Evolutionary conservation across 2,888 invertebrate species (phyloP).

Genomic region (Chydorus sphaericus): DNA sequence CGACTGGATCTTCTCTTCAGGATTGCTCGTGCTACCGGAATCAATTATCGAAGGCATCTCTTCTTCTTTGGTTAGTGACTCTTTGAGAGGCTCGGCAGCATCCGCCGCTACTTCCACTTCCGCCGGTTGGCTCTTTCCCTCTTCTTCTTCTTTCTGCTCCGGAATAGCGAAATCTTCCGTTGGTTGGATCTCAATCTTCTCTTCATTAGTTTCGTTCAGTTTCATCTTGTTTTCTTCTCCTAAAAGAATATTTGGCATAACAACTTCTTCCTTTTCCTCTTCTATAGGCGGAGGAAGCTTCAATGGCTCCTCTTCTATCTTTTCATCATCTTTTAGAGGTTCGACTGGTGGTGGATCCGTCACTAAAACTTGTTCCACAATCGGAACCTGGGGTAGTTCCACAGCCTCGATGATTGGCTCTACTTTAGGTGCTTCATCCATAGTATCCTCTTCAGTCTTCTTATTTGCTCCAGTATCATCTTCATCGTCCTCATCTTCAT

Average conservation of each 20-base stretch:
- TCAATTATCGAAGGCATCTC: background rate
- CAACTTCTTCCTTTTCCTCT: background rate
- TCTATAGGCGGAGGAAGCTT: background rate
- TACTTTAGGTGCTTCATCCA: conserved; percentile 6
- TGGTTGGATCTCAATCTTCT: background rate
- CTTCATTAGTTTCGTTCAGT: background rate
- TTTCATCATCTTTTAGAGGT: background rate
- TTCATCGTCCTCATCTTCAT: conserved; percentile 18
- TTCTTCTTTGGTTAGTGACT: background rate
- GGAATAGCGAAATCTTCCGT: too few relatives aligned
- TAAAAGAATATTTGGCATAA: background rate
- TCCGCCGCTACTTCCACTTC: background rate
- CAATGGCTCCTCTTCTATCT: background rate
- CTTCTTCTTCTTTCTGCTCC: background rate
- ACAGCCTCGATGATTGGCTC: background rate
- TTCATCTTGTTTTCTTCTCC: background rate
- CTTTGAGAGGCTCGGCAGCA: background rate
- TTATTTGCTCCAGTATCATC: conserved; percentile 17
- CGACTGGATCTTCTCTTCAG: too few relatives aligned
- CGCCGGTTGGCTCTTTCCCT: background rate
- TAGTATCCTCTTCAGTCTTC: conserved; percentile 7
- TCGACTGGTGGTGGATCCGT: background rate
- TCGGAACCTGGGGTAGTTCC: background rate
- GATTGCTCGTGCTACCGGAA: background rate
- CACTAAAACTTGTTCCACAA: background rate